Conservation (phyloP, 2,113 vertebrate genomes). For the Origma solitaria region DNA sequence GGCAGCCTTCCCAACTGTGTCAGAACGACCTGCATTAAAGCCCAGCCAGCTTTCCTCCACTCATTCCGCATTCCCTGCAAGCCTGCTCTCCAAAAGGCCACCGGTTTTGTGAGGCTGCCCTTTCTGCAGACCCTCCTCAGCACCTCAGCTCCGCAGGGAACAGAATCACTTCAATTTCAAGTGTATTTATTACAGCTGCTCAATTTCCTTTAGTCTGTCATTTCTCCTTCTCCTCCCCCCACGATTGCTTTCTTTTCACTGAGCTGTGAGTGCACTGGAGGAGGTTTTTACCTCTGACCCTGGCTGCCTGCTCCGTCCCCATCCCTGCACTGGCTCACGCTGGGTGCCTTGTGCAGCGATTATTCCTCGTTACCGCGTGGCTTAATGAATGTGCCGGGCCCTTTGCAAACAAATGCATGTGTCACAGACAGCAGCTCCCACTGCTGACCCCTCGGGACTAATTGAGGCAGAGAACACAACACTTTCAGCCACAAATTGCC, state of each 20-base stretch:
- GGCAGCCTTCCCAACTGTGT: neutral
- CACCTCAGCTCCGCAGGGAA: conserved; percentile 30
- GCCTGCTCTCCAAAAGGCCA: neutral
- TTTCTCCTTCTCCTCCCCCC: neutral
- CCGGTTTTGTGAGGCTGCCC: neutral
- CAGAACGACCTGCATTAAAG: neutral
- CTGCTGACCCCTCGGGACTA: neutral
- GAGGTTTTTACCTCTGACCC: conserved; percentile 11
- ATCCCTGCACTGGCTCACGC: neutral
- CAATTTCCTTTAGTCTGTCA: conserved; percentile 35
- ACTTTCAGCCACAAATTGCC: conserved; percentile 2
- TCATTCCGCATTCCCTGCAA: neutral
- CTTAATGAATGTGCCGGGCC: neutral
- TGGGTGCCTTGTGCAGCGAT: neutral
- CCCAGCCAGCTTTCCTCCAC: neutral
- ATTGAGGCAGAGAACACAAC: neutral
- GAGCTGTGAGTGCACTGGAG: neutral
- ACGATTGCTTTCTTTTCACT: neutral
- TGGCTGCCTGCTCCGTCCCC: neutral
- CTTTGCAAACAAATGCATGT: neutral
- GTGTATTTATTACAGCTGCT: conserved; percentile 44
- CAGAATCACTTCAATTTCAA: conserved; percentile 38
- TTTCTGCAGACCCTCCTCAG: neutral
- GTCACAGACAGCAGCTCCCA: neutral
- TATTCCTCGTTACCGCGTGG: neutral